These are phyloP conservation scores for Antedon mediterranea DNA, from an alignment of 53 echinoderm and acorn worm genomes.

Conservation along the genomic window DNA sequence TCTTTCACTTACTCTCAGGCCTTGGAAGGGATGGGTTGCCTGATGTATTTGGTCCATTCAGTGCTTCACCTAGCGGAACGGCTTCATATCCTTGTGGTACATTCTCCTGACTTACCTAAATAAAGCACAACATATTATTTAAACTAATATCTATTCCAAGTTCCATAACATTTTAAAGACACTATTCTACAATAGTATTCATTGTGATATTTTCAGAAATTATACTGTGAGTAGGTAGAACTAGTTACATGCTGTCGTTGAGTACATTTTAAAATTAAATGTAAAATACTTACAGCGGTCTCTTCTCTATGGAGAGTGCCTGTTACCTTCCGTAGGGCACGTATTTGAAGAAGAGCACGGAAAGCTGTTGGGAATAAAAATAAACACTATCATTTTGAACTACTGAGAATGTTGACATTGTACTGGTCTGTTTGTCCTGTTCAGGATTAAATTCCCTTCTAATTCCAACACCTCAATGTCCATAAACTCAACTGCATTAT, in stretches of 20 bases:
- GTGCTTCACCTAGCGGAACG: slow-evolving; percentile 87
- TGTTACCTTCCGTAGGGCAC: slow-evolving; percentile 72
- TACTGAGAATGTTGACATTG: too few relatives aligned
- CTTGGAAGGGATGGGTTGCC: slow-evolving; percentile 18
- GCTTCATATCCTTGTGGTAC: slow-evolving; percentile 89
- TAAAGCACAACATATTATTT: neutral
- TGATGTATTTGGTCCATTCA: slow-evolving; percentile 73
- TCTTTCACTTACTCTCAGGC: slow-evolving; percentile 62
- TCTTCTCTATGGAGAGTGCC: slow-evolving; percentile 29
- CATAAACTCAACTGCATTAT: too few relatives aligned
- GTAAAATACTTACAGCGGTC: slow-evolving; percentile 26
- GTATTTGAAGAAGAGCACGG: slow-evolving; percentile 77
- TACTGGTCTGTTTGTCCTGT: too few relatives aligned
- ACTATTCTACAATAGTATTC: neutral
- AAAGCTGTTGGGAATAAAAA: slow-evolving; percentile 38
- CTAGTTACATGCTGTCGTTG: too few relatives aligned
- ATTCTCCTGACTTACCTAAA: slow-evolving; percentile 80
- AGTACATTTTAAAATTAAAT: too few relatives aligned
- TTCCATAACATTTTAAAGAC: neutral
- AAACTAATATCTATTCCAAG: neutral
- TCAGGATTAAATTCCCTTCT: too few relatives aligned
- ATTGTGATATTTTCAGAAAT: too few relatives aligned
- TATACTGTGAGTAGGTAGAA: neutral
- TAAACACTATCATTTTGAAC: too few relatives aligned
- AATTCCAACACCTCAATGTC: too few relatives aligned